These are phyloP conservation scores for Copsychus sechellarum DNA, from an alignment of 2,113 vertebrate genomes.

Conservation along the genomic window DNA sequence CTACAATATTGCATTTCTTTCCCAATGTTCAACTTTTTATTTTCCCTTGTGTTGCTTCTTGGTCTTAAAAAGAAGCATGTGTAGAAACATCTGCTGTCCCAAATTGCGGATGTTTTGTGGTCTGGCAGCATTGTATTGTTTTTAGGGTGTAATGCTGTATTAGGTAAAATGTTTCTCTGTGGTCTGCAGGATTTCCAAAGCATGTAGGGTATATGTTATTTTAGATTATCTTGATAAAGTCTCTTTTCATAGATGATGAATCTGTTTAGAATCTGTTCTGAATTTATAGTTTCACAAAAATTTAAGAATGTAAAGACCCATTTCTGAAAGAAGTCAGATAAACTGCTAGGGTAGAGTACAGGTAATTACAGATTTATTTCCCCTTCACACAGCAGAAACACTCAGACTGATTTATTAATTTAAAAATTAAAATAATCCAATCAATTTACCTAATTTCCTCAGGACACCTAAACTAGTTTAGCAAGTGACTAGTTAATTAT, in stretches of 20 bases:
- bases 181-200: slow-evolving; percentile 73
- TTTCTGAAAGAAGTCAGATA: neutral
- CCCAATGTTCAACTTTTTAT: slow-evolving; percentile 41
- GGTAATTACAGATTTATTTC: neutral
- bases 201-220: slow-evolving; percentile 65
- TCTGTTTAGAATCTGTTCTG: slow-evolving; percentile 34
- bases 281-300: slow-evolving; percentile 31
- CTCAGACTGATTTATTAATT: neutral
- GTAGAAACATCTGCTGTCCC: slow-evolving; percentile 73
- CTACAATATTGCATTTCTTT: slow-evolving; percentile 38
- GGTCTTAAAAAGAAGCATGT: slow-evolving; percentile 77
- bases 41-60: slow-evolving; percentile 66
- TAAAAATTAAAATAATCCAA: neutral
- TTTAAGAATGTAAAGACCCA: slow-evolving; percentile 28
- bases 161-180: slow-evolving; percentile 64
- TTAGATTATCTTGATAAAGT: slow-evolving; percentile 61
- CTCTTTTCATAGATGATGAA: slow-evolving; percentile 53
- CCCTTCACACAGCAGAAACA: neutral
- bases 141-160: slow-evolving; percentile 62
- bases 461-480: neutral
- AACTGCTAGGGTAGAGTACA: neutral
- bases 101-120: slow-evolving; percentile 67
- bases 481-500: neutral
- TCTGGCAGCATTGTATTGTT: slow-evolving; percentile 67
- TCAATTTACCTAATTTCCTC: neutral